Evolutionary conservation across 2,113 vertebrate species (phyloP).

Genomic region (Coturnix japonica): DNA sequence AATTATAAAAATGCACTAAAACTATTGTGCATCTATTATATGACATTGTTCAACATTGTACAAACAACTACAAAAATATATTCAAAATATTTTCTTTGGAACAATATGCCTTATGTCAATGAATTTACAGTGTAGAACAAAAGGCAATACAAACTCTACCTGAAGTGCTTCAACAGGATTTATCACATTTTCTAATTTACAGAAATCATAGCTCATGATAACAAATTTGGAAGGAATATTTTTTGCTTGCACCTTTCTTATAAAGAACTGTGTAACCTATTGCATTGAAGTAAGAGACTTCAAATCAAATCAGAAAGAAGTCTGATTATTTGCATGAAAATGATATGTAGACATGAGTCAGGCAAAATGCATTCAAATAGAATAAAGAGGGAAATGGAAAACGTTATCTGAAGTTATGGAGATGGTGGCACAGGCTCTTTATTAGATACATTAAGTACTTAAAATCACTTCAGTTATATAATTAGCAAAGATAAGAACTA

Average conservation of each 20-base stretch:
- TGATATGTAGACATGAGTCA: slow-evolving; percentile 2
- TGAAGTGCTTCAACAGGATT: neutral
- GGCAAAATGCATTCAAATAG: neutral
- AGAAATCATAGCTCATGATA: neutral
- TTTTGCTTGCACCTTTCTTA: slow-evolving; percentile 16
- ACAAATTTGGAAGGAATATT: neutral
- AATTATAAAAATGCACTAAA: neutral
- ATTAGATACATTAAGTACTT: neutral
- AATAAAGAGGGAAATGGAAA: neutral
- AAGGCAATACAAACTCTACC: neutral
- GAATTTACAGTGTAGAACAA: neutral
- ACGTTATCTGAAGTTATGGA: neutral
- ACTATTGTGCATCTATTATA: neutral
- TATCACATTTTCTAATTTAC: neutral
- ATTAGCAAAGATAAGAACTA: slow-evolving; percentile 11
- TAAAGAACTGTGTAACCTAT: neutral
- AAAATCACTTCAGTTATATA: neutral
- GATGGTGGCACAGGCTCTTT: neutral
- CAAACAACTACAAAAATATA: neutral
- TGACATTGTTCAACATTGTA: neutral
- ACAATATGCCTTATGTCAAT: neutral
- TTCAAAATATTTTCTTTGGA: neutral
- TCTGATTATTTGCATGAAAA: slow-evolving; percentile 50
- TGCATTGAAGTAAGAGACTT: neutral
- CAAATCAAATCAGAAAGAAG: slow-evolving; percentile 20